Evolutionary conservation across 2,888 invertebrate species (phyloP), one percentile per base, ranked within the genome.

Genomic region (Rutpela maculata): DNA sequence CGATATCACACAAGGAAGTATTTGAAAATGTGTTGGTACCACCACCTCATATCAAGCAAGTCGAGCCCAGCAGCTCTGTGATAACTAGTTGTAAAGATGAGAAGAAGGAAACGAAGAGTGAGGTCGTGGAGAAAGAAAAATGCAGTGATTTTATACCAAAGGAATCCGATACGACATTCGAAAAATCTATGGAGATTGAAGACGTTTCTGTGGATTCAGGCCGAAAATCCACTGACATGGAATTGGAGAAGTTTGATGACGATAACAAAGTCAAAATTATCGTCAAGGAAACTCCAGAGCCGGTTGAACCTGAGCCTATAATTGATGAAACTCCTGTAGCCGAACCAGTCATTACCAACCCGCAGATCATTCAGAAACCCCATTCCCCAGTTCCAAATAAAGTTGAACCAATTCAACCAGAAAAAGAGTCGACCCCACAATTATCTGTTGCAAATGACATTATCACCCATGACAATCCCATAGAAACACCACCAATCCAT

Each of bases 1-100:
- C 88, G 6, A 88, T 90, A 67, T 89, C 89, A 0, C 88, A 87
- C 50, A 89, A 89, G 77, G 89, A 90, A 81, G 88, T 89, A 9
- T 82, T 89, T 80, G 86, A 87, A 84, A 81, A 69, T 73, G 84
- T 82, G 69, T 72, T 78, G 75, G 80, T 79, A 50, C 60, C 73
- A 12, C 50, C 12, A 2, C 77, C 77, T 17, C 81, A 76, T 60
- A 77, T 78, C 38, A 83, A 81, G 60, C 79, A 76, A 68, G 68
- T 77, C 12, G 81, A 80, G 35, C 68, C 79, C 17, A 78, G 57
- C 19, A 77, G 55, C 12, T 26, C 66, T 67, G 65, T 73, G 62
- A 69, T 59, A 69, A 60, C 63, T 31, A 73, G 66, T 17, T 65
- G 59, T 22, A 78, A 78, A 19, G 79, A 77, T 60, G 75, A 78